A percentile compares a stretch with the other conserved stretches of the same genome.
Evolutionary conservation across 2,888 invertebrate species (phyloP).

Genomic region (Diarsia mendica): DNA sequence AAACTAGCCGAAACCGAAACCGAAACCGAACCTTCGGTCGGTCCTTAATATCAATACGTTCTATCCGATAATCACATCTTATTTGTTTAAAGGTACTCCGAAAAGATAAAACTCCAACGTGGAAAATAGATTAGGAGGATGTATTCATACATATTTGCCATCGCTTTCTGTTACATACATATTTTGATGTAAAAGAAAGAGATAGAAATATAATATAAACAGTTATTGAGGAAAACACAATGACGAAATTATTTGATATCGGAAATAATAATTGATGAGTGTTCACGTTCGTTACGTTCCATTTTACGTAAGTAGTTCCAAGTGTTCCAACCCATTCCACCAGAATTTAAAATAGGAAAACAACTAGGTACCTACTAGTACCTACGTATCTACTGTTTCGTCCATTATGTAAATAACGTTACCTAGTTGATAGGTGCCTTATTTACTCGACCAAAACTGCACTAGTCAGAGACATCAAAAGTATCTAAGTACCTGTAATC

Average conservation of each 20-base stretch:
- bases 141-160: background rate
- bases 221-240: background rate
- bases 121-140: background rate
- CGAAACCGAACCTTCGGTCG: no score
- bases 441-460: no score
- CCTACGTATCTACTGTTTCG: no score
- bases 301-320: slow-evolving; percentile 12
- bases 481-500: no score
- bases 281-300: slow-evolving; percentile 24
- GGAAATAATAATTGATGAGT: background rate
- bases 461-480: no score
- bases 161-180: background rate
- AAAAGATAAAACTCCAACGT: slow-evolving; percentile 20
- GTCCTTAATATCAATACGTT: slow-evolving; percentile 1
- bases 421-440: no score
- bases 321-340: no score
- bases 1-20: no score
- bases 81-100: background rate
- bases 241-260: slow-evolving; percentile 21
- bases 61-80: background rate
- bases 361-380: no score
- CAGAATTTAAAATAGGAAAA: no score
- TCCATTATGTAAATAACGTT: no score
- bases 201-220: background rate
- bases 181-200: background rate